These are phyloP conservation scores for Chiloscyllium plagiosum DNA, from an alignment of 2,113 vertebrate genomes.

Conservation along the genomic window DNA sequence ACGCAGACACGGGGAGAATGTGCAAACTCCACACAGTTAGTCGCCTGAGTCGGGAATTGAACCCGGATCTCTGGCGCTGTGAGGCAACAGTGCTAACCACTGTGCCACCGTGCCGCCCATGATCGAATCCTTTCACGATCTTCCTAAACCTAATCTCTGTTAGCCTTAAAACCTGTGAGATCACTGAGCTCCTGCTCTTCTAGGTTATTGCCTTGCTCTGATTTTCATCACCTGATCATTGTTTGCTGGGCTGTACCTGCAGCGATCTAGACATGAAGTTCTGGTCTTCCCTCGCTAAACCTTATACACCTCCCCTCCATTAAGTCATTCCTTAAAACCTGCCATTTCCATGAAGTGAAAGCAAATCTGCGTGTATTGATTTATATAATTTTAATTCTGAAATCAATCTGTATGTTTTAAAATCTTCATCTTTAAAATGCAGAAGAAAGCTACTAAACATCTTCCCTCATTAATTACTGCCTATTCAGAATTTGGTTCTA, in stretches of 20 bases:
- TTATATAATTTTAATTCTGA: neutral
- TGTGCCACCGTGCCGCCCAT: too few species aligned
- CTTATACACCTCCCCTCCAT: neutral
- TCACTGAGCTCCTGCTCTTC: neutral
- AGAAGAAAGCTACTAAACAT: neutral
- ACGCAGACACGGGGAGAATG: too few species aligned
- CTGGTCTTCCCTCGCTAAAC: neutral
- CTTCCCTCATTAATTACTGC: neutral
- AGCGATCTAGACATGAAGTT: neutral
- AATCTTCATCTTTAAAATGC: neutral
- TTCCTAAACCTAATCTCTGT: neutral
- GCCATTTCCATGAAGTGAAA: neutral
- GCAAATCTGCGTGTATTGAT: too few species aligned
- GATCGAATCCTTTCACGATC: neutral
- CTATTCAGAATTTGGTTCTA: neutral
- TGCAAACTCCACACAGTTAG: too few species aligned
- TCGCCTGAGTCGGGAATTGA: too few species aligned
- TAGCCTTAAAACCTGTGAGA: neutral
- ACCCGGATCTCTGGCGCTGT: too few species aligned
- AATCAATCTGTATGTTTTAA: conserved; percentile 9
- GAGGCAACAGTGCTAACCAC: too few species aligned
- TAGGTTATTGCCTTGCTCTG: neutral
- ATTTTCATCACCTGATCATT: neutral
- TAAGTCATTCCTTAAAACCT: neutral
- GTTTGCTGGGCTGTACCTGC: neutral